Conservation (phyloP, 2,113 vertebrate species). For the Trinectes maculatus region DNA sequence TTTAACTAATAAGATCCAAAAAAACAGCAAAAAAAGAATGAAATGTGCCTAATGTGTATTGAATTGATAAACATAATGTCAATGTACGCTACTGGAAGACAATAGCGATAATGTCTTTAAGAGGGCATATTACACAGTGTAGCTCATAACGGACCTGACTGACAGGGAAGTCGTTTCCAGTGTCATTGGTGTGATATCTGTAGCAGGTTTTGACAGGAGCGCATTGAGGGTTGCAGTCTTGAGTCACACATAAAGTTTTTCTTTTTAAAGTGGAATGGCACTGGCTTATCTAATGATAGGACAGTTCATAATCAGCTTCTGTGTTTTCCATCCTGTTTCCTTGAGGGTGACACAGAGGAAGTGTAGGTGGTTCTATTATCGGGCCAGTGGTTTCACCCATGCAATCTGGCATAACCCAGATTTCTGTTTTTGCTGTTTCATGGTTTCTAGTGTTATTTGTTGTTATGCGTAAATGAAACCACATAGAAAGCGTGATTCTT, state of each 20-base stretch:
- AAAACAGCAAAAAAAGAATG: no score
- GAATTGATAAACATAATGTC: no score
- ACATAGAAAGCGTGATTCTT: no score
- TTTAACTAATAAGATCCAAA: no score
- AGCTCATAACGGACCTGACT: no score
- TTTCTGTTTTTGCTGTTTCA: slow-evolving; percentile 12
- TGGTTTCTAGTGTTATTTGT: slow-evolving; percentile 12
- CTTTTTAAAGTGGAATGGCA: slow-evolving; percentile 16
- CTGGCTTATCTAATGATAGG: slow-evolving; percentile 47
- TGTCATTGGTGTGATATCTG: background rate
- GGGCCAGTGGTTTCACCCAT: slow-evolving; percentile 12
- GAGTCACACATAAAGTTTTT: slow-evolving; percentile 42
- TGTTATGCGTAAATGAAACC: no score
- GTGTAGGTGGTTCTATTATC: slow-evolving; percentile 41
- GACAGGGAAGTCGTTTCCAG: background rate
- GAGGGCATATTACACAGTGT: no score
- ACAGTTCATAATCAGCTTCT: slow-evolving; percentile 18
- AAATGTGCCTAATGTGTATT: no score
- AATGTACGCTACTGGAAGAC: no score
- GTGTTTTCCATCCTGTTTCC: slow-evolving; percentile 52
- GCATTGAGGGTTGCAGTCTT: slow-evolving; percentile 8
- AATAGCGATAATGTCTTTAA: no score
- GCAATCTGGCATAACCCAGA: slow-evolving; percentile 24
- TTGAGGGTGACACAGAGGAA: slow-evolving; percentile 34
- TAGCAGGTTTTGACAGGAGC: slow-evolving; percentile 22